These are phyloP conservation scores for Drosophila ustulata DNA, from an alignment of 2,888 invertebrate species.

Conservation along the genomic window DNA sequence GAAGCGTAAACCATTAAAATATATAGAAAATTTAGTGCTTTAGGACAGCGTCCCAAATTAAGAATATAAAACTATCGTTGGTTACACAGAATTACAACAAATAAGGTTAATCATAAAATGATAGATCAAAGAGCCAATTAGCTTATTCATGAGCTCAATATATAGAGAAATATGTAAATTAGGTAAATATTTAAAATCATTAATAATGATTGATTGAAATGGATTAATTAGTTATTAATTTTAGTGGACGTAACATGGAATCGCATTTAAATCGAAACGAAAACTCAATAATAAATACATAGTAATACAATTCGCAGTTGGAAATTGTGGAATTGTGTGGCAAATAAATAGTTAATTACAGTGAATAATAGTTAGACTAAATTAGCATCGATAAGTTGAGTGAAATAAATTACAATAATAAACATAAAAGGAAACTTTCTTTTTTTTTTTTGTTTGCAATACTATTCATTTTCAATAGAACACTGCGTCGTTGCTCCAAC, in stretches of 20 bases:
- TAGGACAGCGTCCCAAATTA: neutral
- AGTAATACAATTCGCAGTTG: constrained; percentile 41
- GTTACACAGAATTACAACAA: constrained; percentile 52
- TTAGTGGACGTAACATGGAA: constrained; percentile 76
- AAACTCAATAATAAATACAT: constrained; percentile 59
- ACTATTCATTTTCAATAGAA: constrained; percentile 69
- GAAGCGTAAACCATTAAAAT: constrained; percentile 44
- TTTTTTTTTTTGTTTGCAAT: constrained; percentile 47
- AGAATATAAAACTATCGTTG: constrained; percentile 16
- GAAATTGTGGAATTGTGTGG: constrained; percentile 49
- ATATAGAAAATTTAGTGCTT: constrained; percentile 17
- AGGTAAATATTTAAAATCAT: constrained; percentile 25
- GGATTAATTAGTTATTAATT: constrained; percentile 30
- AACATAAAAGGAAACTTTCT: constrained; percentile 68
- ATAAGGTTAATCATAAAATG: constrained; percentile 10
- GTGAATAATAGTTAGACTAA: constrained; percentile 62
- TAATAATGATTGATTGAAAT: constrained; percentile 26
- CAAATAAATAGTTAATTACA: constrained; percentile 72
- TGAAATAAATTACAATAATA: constrained; percentile 68
- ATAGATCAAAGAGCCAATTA: constrained; percentile 20
- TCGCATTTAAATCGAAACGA: constrained; percentile 47
- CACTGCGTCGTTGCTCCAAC: constrained; percentile 47
- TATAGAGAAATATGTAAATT: constrained; percentile 17
- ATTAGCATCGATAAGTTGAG: constrained; percentile 48
- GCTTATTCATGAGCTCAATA: constrained; percentile 29